Evolutionary conservation across 2,888 invertebrate species (phyloP), one percentile per base, ranked within the genome.

Genomic region (Epinotia nisella): DNA sequence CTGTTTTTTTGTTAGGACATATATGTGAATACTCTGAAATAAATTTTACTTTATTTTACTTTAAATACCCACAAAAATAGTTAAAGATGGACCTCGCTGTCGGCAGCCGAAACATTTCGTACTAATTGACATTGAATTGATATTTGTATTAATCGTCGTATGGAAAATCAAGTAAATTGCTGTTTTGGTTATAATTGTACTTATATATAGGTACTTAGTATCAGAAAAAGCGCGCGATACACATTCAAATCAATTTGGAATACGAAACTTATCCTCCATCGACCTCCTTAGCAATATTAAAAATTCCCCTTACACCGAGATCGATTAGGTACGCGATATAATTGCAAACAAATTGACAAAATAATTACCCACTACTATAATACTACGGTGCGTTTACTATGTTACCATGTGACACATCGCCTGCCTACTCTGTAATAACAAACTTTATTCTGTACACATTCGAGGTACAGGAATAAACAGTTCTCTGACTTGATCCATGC

Each of bases 401-500:
- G 49, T 41, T 73, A 68, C 68, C 19, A 49, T 69, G 72, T 68
- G 73, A 69, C 73, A 72, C 67, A 73, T 73, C 17, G 68, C 72
- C 58, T 59, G 59, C 51, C 58, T 62, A 19, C 65, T 17, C 59
- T 64, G 56, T 64, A 69, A 68, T 69, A 69, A 62, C 64, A 24
- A 51, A 56, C 58, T 68, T 24, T n/a, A 49, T 59, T 55, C 60
- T 56, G 58, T 29, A 62, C 19, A 64, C 29, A 51, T 2, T 10
- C 51, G 51, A 13, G 35, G 64, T 51, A 2, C 11, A 19, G 4
- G 10, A 13, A 64, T 64, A 64, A 49, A 17, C 64, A 64, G 64
- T 11, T 5, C 5, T 29, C 29, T 17, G 10, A 64, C 49, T 49
- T 3, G 11, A 45, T 59, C 11, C 17, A 59, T 35, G 35, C 0